phyloP scores from a whole-genome alignment of 2,113 vertebrate species.

The Cephalopterus ornatus region DNA sequence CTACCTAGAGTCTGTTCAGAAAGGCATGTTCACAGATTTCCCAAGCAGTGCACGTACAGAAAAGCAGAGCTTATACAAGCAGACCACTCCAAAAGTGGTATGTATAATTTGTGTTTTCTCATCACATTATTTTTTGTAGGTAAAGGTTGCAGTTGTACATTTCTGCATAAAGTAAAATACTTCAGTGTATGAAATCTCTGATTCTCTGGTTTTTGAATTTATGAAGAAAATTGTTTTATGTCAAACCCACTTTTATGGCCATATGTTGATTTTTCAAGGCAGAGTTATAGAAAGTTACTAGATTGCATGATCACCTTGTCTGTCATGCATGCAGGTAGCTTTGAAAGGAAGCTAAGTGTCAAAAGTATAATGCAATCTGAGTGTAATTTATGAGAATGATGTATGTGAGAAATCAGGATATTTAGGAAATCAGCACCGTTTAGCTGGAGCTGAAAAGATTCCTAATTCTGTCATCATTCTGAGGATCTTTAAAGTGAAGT shows the following conservation, averaged over 20 bases:
- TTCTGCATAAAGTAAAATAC: background rate
- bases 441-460: background rate
- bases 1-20: background rate
- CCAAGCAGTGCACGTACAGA: background rate
- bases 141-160: background rate
- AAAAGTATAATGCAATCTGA: background rate
- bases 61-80: background rate
- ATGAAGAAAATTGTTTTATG: background rate
- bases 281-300: background rate
- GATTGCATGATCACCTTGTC: background rate
- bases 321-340: background rate
- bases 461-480: background rate
- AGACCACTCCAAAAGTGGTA: background rate
- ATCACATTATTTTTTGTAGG: background rate
- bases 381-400: background rate
- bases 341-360: background rate
- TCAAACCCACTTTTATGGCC: background rate
- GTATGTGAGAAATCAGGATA: background rate
- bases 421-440: background rate
- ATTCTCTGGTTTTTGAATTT: background rate
- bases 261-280: background rate
- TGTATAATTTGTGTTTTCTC: background rate
- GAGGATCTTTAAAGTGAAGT: background rate
- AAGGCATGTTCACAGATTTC: fast-evolving
- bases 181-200: background rate